phyloP scores from a whole-genome alignment of 2,113 vertebrate genomes.

The Dromas ardeola region DNA sequence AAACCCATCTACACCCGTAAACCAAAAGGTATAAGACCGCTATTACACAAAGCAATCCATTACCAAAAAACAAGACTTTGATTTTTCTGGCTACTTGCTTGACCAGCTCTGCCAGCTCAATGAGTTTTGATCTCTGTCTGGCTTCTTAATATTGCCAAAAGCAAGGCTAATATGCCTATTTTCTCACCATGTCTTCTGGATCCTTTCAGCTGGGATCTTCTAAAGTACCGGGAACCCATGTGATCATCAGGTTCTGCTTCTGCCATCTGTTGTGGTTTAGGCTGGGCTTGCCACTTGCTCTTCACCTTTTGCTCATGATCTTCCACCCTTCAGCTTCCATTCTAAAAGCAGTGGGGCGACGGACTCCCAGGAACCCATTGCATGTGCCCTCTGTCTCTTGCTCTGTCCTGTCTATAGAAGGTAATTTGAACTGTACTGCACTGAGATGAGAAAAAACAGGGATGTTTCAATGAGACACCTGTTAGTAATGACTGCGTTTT shows the following conservation, averaged over 20 bases:
- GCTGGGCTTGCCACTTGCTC: background rate
- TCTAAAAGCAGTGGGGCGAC: background rate
- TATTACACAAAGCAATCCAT: background rate
- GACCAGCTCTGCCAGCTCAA: background rate
- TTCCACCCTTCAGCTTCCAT: background rate
- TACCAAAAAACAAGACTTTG: background rate
- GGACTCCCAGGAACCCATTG: background rate
- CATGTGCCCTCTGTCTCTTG: background rate
- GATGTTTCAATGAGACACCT: background rate
- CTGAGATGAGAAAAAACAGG: background rate
- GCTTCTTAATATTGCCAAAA: background rate
- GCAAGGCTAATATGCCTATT: accelerated
- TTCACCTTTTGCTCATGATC: background rate
- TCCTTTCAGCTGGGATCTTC: background rate
- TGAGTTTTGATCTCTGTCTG: background rate
- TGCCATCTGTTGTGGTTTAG: background rate
- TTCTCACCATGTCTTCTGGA: background rate
- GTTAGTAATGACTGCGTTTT: background rate
- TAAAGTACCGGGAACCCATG: background rate
- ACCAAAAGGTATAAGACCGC: background rate
- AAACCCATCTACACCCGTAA: background rate
- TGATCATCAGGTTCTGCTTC: background rate
- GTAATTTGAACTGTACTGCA: background rate
- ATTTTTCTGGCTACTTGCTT: background rate
- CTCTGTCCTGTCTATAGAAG: background rate